A percentile compares a stretch with the other conserved stretches of the same genome.
phyloP scores from a whole-genome alignment of 2,113 vertebrate genomes.

The human region GRCh38 chr4:152041501-152042000 shows the following conservation, averaged over 20 bases:
- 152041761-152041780: fast-evolving
- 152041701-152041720: background rate
- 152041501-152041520: conserved; percentile 10
- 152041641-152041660: no score
- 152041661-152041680: background rate
- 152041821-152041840: background rate
- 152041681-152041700: background rate
- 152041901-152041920: background rate
- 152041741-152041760: background rate
- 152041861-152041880: background rate
- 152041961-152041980: background rate
- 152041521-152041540: background rate
- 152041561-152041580: background rate
- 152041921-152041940: no score
- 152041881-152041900: background rate
- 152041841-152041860: background rate
- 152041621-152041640: background rate
- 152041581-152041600: background rate
- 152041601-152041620: background rate
- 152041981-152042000: background rate
- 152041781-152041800: background rate
- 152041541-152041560: background rate
- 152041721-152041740: background rate
- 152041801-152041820: background rate
- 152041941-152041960: background rate